A percentile compares a stretch with the other conserved stretches of the same genome.
These are phyloP conservation scores for Machaerirhynchus nigripectus DNA, from an alignment of 2,113 vertebrate species.

Conservation along the genomic window DNA sequence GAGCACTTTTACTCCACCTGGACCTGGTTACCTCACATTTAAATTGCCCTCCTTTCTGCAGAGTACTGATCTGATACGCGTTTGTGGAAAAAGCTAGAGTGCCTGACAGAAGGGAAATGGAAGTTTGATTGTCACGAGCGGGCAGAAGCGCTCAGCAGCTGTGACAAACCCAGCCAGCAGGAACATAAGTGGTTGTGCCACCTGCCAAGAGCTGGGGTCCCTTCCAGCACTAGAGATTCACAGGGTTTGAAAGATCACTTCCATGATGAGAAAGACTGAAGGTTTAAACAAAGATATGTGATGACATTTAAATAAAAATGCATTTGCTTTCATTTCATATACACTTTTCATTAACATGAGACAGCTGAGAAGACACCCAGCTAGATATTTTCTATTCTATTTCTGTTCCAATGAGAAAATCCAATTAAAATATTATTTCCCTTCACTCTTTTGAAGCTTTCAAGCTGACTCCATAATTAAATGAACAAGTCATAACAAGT, in stretches of 20 bases:
- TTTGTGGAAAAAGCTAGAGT: neutral
- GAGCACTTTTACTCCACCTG: neutral
- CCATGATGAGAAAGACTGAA: neutral
- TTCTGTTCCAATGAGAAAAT: neutral
- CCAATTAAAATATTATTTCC: neutral
- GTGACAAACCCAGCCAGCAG: neutral
- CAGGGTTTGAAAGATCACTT: neutral
- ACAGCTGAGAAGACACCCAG: no score
- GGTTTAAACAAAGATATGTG: slow-evolving; percentile 2
- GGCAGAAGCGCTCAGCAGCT: neutral
- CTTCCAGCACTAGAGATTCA: neutral
- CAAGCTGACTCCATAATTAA: neutral
- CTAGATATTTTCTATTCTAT: neutral
- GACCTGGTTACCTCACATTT: neutral
- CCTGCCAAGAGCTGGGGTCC: neutral
- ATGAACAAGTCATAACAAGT: neutral
- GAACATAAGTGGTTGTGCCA: neutral
- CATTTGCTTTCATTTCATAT: neutral
- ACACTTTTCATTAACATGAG: neutral
- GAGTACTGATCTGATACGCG: neutral
- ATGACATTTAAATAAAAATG: neutral
- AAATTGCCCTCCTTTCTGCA: neutral
- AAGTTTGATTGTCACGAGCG: neutral
- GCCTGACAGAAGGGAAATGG: neutral
- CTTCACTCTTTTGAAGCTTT: neutral